These are phyloP conservation scores for Pitta sordida DNA, from an alignment of 2,113 vertebrate species.

Conservation along the genomic window DNA sequence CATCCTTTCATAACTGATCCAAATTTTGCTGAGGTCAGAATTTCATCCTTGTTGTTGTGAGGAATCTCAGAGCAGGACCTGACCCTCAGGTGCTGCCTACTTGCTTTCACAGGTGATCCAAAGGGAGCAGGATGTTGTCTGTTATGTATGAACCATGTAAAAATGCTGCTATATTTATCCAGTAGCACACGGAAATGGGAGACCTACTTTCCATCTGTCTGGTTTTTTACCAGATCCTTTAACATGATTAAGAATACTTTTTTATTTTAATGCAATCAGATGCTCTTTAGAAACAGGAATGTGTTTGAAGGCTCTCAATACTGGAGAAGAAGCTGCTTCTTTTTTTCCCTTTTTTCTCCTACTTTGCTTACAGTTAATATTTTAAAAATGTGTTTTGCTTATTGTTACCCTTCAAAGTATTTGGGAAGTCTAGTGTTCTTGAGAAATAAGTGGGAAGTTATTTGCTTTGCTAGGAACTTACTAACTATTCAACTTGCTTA, in stretches of 20 bases:
- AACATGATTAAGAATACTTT: neutral
- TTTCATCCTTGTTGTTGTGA: neutral
- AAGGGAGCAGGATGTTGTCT: neutral
- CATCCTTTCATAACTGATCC: neutral
- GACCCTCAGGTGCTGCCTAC: neutral
- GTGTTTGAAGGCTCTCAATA: neutral
- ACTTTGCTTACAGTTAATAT: neutral
- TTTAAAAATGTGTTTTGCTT: neutral
- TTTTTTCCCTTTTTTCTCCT: fast-evolving
- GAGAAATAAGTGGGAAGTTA: slow-evolving; percentile 27
- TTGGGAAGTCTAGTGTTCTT: slow-evolving; percentile 2
- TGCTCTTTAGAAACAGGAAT: slow-evolving; percentile 5
- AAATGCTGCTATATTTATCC: neutral
- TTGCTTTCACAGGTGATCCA: neutral
- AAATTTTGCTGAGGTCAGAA: neutral
- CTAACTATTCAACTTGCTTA: slow-evolving; percentile 34
- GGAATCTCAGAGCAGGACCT: neutral
- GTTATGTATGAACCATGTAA: neutral
- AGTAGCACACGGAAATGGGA: neutral
- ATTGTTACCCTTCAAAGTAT: neutral
- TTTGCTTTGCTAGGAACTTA: slow-evolving; percentile 15
- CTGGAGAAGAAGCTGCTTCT: neutral
- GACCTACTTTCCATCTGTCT: neutral
- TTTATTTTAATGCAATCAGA: neutral
- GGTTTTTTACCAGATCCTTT: neutral